phyloP scores from a whole-genome alignment of 2,888 invertebrate species.

The Rosalia funebris region DNA sequence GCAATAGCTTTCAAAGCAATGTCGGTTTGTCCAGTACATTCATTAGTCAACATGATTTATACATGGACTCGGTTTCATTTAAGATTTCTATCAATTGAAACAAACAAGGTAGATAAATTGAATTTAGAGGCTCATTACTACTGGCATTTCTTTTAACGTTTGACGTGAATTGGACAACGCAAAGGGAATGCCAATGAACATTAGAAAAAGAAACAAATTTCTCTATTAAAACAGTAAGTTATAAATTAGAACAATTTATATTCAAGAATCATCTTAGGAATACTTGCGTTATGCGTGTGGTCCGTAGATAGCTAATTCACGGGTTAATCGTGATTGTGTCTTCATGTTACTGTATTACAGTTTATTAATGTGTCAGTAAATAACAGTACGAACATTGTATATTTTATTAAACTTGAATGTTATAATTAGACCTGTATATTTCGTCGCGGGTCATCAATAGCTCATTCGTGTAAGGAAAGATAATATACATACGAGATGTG shows the following conservation, averaged over 20 bases:
- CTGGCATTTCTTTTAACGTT: neutral
- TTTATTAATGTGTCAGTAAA: neutral
- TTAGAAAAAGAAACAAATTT: neutral
- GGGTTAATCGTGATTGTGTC: too few relatives aligned
- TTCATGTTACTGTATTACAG: too few relatives aligned
- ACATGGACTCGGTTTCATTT: slow-evolving; percentile 1
- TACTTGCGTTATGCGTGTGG: neutral
- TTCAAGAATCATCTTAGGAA: neutral
- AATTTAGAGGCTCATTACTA: slow-evolving; percentile 19
- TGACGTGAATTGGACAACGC: neutral
- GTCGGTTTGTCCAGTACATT: neutral
- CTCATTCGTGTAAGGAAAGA: too few relatives aligned
- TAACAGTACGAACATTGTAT: neutral
- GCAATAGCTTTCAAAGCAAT: too few relatives aligned
- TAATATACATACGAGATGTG: too few relatives aligned
- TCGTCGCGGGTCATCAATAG: too few relatives aligned
- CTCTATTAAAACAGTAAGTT: neutral
- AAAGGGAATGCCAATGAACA: neutral
- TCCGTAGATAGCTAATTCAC: too few relatives aligned
- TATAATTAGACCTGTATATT: too few relatives aligned
- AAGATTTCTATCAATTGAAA: slow-evolving; percentile 19
- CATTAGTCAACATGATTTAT: slow-evolving; percentile 11
- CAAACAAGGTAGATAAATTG: slow-evolving; percentile 14
- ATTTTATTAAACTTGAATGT: too few relatives aligned
- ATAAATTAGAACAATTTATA: neutral